phyloP scores from a whole-genome alignment of 2,797 vertebrate species.

The Esox lucius region DNA sequence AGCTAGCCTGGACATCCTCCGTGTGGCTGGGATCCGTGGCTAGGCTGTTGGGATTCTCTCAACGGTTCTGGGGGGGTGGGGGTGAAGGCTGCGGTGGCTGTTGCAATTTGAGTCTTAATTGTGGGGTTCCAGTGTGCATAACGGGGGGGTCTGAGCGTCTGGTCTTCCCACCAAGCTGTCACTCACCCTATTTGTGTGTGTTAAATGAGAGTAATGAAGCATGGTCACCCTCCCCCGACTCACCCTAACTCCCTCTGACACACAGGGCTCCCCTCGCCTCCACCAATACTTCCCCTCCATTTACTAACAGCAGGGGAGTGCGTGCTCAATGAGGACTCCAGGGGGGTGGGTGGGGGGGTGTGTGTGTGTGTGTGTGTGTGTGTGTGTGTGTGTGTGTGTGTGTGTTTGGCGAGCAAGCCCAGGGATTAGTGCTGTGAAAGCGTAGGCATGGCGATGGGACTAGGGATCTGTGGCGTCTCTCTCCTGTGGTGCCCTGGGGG shows the following conservation, averaged over 20 bases:
- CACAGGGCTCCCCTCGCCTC: slow-evolving; percentile 51
- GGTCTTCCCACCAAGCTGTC: slow-evolving; percentile 66
- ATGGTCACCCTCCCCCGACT: slow-evolving; percentile 32
- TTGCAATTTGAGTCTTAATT: slow-evolving; percentile 75
- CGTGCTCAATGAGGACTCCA: slow-evolving; percentile 18
- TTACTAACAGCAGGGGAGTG: slow-evolving; percentile 64
- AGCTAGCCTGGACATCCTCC: background rate
- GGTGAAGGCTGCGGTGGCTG: slow-evolving; percentile 52
- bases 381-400: slow-evolving; percentile 1
- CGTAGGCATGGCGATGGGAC: slow-evolving; percentile 30
- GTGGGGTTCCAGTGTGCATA: slow-evolving; percentile 72
- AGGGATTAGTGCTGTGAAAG: slow-evolving; percentile 32
- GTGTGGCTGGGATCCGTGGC: slow-evolving; percentile 6
- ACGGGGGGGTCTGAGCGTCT: slow-evolving; percentile 28
- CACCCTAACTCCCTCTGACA: slow-evolving; percentile 70
- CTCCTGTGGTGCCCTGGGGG: background rate
- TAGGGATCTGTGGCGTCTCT: slow-evolving; percentile 4
- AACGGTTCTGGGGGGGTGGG: slow-evolving; percentile 23
- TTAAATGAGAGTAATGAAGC: slow-evolving; percentile 79
- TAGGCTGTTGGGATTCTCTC: background rate
- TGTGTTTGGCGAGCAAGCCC: background rate
- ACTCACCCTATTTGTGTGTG: slow-evolving; percentile 73
- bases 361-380: slow-evolving; percentile 50
- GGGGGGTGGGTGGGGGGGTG: slow-evolving; percentile 42
- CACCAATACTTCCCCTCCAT: slow-evolving; percentile 71